These are phyloP conservation scores for Theocolax elegans DNA, from an alignment of 1,140 invertebrate genomes.

Conservation along the genomic window DNA sequence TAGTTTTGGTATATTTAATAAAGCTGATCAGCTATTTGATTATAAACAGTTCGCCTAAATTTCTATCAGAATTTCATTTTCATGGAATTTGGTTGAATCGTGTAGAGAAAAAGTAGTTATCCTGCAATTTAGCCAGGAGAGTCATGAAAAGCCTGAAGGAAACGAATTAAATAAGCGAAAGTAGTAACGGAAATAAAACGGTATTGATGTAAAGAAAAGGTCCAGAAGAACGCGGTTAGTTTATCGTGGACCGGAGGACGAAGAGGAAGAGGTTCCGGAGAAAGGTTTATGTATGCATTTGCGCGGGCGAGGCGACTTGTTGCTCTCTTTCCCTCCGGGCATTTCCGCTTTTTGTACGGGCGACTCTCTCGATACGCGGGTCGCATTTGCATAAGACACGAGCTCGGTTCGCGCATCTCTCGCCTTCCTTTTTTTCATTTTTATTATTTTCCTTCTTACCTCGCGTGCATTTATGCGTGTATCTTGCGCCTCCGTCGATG, in stretches of 20 bases:
- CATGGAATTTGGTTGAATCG: too few species aligned
- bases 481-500: slow-evolving; percentile 28
- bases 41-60: too few species aligned
- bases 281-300: slow-evolving; percentile 38
- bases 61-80: too few species aligned
- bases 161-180: not conserved
- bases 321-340: slow-evolving; percentile 35
- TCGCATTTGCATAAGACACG: slow-evolving; percentile 40
- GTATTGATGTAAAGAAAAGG: not conserved
- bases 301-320: not conserved
- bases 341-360: slow-evolving; percentile 35
- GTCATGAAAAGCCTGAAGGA: not conserved
- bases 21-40: too few species aligned
- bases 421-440: not conserved
- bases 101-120: too few species aligned
- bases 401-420: slow-evolving; percentile 13
- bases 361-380: slow-evolving; percentile 19
- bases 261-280: slow-evolving; percentile 34
- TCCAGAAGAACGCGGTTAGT: not conserved
- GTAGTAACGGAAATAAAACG: not conserved
- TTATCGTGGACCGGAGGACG: slow-evolving; percentile 21
- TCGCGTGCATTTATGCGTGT: slow-evolving; percentile 34
- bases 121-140: too few species aligned
- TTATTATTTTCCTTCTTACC: not conserved
- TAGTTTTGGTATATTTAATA: too few species aligned